Evolutionary conservation across 2,113 vertebrate genomes (phyloP), one percentile per base, ranked within the genome.

Genomic region (Elachura formosa): DNA sequence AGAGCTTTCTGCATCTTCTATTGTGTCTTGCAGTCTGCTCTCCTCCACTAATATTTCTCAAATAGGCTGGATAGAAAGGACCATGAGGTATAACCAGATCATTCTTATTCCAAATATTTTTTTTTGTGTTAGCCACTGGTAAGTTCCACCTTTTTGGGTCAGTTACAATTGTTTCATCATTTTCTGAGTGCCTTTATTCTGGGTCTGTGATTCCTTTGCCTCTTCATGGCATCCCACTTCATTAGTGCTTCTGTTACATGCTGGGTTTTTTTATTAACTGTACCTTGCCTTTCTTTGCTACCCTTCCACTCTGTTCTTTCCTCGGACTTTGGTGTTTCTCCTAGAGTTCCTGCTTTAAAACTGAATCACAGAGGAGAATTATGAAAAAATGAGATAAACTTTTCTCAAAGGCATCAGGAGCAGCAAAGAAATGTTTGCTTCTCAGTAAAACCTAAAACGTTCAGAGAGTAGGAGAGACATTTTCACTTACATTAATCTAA

Each of bases 381-480:
- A 93, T 61, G 56, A 84, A 93, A 91, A 93, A 94, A 93, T 11
- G 43, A 77, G 72, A 66, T 89, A 94, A 94, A 62, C 17, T 46
- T 24, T 82, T 83, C 74, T 76, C 41, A 77, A 63, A 63, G 69
- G 45, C 77, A 91, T 75, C 61, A 63, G 29, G 38, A 93, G 33
- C 62, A 84, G 54, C 48, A 22, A 43, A 87, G 76, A 94, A 91
- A 76, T 29, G 10, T 85, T 93, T 84, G 41, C 17, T 91, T 91
- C 77, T 66, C 51, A 45, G 55, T 66, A 67, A 89, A 91, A 80
- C 23, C 51, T 55, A 87, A 87, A 84, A 67, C 68, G 59, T 46
- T 84, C 69, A 58, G 61, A 61, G 69, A 76, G 55, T 48, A 26
- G n/a, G 45, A 92, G 67, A 74, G 55, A 69, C 24, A 67, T 77